Conservation (phyloP, 2,888 invertebrate species). For the Pristionchus maxplancki region DNA sequence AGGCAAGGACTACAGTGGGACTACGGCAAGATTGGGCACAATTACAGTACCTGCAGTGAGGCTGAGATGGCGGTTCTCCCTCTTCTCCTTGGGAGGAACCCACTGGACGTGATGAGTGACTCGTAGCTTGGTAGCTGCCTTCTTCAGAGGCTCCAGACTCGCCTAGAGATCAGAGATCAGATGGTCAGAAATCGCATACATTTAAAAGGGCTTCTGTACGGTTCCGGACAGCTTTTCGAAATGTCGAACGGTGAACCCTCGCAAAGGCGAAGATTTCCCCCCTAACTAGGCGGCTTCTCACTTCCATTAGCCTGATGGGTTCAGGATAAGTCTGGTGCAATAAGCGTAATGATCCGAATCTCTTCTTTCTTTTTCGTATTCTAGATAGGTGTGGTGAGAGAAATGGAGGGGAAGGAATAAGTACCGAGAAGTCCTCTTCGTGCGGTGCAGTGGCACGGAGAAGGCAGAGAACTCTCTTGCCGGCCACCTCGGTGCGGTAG, state of each 20-base stretch:
- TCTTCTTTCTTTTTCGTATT: background rate
- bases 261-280: background rate
- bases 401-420: too few relatives aligned
- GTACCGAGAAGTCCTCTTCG: constrained; percentile 8
- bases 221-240: background rate
- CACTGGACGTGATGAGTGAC: constrained; percentile 71
- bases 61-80: background rate
- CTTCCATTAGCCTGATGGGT: constrained; percentile 4
- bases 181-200: background rate
- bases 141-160: constrained; percentile 64
- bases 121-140: constrained; percentile 70
- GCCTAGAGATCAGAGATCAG: constrained; percentile 20
- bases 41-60: constrained; percentile 3
- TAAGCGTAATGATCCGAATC: background rate
- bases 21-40: background rate
- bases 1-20: background rate
- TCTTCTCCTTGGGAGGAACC: constrained; percentile 39
- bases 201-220: background rate
- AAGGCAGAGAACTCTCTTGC: constrained; percentile 26
- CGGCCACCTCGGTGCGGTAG: background rate
- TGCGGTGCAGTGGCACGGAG: constrained; percentile 13
- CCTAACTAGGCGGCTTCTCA: background rate
- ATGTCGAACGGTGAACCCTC: background rate
- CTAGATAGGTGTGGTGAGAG: background rate
- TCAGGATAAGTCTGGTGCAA: background rate